Evolutionary conservation across 2,113 vertebrate species (phyloP).

Genomic region (Rhinopomastus cyanomelas): DNA sequence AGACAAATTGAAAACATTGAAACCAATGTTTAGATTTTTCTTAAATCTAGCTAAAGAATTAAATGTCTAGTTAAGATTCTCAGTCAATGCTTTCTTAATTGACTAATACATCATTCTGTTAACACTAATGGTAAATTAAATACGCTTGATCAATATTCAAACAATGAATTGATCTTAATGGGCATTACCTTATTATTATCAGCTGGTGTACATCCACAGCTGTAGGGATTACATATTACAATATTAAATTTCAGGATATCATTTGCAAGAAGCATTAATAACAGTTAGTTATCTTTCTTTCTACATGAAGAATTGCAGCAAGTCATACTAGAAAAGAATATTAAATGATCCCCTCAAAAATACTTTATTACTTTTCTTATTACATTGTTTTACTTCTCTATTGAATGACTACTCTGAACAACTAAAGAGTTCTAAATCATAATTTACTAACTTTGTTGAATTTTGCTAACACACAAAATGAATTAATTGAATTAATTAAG

Average conservation of each 20-base stretch:
- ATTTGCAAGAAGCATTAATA: conserved; percentile 15
- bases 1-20: not conserved
- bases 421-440: conserved; percentile 22
- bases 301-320: conserved; percentile 25
- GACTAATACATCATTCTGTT: conserved; percentile 65
- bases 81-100: conserved; percentile 60
- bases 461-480: not conserved
- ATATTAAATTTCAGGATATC: conserved; percentile 43
- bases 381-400: not conserved
- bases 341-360: conserved; percentile 13
- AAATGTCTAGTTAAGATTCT: conserved; percentile 69
- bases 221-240: conserved; percentile 34
- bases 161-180: conserved; percentile 53
- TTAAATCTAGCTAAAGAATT: conserved; percentile 50
- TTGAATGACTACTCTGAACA: not conserved
- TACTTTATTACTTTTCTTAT: conserved; percentile 13
- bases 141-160: conserved; percentile 63
- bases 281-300: conserved; percentile 12
- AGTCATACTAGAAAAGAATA: conserved; percentile 7
- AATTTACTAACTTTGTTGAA: not conserved
- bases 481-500: not conserved
- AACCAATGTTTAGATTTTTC: conserved; percentile 19
- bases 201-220: not conserved
- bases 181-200: conserved; percentile 63
- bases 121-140: conserved; percentile 69